Base-by-base conservation (phyloP, 2,797 vertebrate genomes). In the Rhyacichthys aspro region DNA sequence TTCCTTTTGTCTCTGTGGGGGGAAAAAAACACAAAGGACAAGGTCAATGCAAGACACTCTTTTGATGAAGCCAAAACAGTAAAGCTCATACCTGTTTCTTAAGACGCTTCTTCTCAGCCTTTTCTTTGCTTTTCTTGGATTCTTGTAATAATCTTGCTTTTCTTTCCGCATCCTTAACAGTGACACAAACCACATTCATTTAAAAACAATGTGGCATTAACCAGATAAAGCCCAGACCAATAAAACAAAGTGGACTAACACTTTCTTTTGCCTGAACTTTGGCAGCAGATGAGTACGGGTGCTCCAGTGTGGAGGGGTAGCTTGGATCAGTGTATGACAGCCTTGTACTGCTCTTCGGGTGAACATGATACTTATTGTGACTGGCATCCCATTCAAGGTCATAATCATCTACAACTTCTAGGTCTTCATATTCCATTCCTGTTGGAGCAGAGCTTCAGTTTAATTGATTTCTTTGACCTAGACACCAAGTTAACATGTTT, bases 51-150 rank as follows among this genome's bases (percentile, higher is more conserved):
- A 48, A 9, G 2, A 9, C 2, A 9, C 3, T 4, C 11, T n/a
- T n/a, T n/a, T 2, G 10, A 9, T 15, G 33, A 9, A 33, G 3
- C 32, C n/a, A 2, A 55, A 36, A 52, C 6, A 8, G n/a, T 18
- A 5, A 23, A 17, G 18, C 47, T 44, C 55, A 37, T 28, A 84
- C 90, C 76, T 70, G 59, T 78, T 87, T 89, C 38, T 90, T 89
- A 41, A 86, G 44, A 0, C 78, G 78, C 58, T 90, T 91, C 63
- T 76, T 90, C 19, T 83, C 66, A 45, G 83, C 46, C n/a, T 83
- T 90, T 37, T 72, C 76, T 67, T 76, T 78, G 10, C 9, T 37
- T 71, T 70, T 82, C 39, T 70, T 69, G 0, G 43, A 11, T 39
- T 85, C 81, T 65, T 77, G 49, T 67, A 85, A 59, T 74, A 78